Conservation (phyloP, 2,113 vertebrate genomes). For the Amia ocellicauda region DNA sequence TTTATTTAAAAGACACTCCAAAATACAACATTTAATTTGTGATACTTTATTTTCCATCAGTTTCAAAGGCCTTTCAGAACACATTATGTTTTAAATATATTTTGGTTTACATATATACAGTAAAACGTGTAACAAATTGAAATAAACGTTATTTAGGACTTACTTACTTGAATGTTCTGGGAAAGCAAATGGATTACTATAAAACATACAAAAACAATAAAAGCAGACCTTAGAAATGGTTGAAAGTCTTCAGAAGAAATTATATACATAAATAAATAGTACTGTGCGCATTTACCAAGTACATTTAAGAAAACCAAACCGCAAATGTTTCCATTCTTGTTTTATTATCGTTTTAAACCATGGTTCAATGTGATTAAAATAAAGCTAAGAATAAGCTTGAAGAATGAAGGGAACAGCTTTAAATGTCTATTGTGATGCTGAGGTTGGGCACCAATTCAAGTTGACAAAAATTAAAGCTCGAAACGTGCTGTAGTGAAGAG, state of each 20-base stretch:
- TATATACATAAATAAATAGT: constrained; percentile 41
- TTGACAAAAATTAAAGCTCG: constrained; percentile 55
- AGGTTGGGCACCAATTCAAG: constrained; percentile 61
- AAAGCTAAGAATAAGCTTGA: constrained; percentile 35
- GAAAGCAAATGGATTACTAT: constrained; percentile 2
- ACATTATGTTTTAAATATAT: too few species aligned
- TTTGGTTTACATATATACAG: too few species aligned
- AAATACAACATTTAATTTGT: too few species aligned
- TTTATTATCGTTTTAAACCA: constrained; percentile 40
- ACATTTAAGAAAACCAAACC: constrained; percentile 26
- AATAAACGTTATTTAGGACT: too few species aligned
- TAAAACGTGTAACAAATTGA: too few species aligned
- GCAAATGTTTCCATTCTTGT: constrained; percentile 30
- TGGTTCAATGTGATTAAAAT: constrained; percentile 55
- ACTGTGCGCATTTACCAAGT: too few species aligned
- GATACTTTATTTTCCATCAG: too few species aligned
- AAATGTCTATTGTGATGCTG: constrained; percentile 48
- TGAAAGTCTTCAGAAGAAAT: constrained; percentile 36
- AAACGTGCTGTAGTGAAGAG: constrained; percentile 36
- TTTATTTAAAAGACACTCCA: too few species aligned
- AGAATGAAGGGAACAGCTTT: constrained; percentile 45
- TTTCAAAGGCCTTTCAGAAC: too few species aligned
- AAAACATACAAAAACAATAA: constrained; percentile 10
- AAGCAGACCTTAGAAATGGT: constrained; percentile 19
- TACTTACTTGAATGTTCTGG: too few species aligned